Base-by-base conservation (phyloP, 1,140 invertebrate species). In the Papilio polyxenes region DNA sequence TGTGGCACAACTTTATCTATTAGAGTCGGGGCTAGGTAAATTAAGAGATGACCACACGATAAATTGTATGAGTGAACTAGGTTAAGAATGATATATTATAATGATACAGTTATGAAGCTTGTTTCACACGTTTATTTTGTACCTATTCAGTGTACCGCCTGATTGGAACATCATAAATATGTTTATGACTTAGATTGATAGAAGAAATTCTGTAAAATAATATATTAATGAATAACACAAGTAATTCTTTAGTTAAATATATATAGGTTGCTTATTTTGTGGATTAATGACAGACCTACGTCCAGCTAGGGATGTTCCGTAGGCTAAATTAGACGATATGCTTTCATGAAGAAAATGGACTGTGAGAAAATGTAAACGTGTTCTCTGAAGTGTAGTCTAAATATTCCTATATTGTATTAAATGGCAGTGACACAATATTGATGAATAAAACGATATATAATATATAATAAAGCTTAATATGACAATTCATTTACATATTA, bases 1-100 rank as follows among this genome's bases (percentile, higher is more conserved):
- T 80, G 78, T 80, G 78, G 78, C 49, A 31, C 62, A 80, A 69
- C 78, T 23, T 69, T 80, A 80, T 80, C 78, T 80, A 79, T 79
- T 69, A 69, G 78, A 80, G 59, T 49, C 40, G 31, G 62, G 20
- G 59, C 78, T 80, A 80, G 78, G 78, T 80, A 80, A 80, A 80
- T 80, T 80, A 69, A 69, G 51, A 48, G 78, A 80, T 80, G 78
- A 80, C 77, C 76, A 80, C 31, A 65, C 59, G 78, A 80, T 65
- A 65, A 48, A 69, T 80, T 69, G 56, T 65, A 2, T 7, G 75
- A 77, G 75, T 56, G 75, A 77, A 77, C 49, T 77, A 31, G 75
- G 75, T 53, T 77, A 77, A 20, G 75, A 77, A 77, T 80, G 78
- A 80, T 69, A 80, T 79, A 79, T 62, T 79, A 62, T 31, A 62